Percentiles rank a stretch among this genome's conserved stretches.
These are phyloP conservation scores for Phrynocephalus versicolor DNA, from an alignment of 2,113 vertebrate genomes.

Conservation along the genomic window DNA sequence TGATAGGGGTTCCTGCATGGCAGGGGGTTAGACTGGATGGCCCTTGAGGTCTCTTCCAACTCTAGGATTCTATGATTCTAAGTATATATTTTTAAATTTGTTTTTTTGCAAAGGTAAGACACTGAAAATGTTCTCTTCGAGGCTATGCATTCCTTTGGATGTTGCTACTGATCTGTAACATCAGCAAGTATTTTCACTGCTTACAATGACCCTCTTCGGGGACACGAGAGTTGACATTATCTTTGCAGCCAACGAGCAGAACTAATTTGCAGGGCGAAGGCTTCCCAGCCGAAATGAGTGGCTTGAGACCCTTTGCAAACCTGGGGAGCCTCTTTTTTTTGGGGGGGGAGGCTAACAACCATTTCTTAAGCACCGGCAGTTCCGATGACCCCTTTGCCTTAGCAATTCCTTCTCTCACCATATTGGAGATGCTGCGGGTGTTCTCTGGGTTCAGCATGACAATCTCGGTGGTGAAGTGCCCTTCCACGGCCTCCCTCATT, in stretches of 20 bases:
- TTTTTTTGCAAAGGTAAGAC: background rate
- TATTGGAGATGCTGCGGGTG: slow-evolving; percentile 91
- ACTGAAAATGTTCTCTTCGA: background rate
- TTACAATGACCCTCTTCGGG: background rate
- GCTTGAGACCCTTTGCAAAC: background rate
- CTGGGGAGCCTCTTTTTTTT: background rate
- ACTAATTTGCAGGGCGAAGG: background rate
- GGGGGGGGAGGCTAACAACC: background rate
- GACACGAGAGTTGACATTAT: background rate
- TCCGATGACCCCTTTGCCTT: no score
- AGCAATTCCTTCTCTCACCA: slow-evolving; percentile 73
- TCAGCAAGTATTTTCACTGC: background rate
- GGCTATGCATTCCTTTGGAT: background rate
- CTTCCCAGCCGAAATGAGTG: background rate
- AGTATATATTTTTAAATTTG: background rate
- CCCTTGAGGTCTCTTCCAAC: no score
- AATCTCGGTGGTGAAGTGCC: slow-evolving; percentile 95
- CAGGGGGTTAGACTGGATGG: no score
- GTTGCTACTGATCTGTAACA: background rate
- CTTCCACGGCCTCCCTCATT: slow-evolving; percentile 94
- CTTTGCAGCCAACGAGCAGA: background rate
- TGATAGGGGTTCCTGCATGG: no score
- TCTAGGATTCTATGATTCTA: no score
- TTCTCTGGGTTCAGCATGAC: slow-evolving; percentile 97
- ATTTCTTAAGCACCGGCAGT: no score